Evolutionary conservation across 2,797 vertebrate genomes (phyloP).

Genomic region (Mormyrops attenuatus): DNA sequence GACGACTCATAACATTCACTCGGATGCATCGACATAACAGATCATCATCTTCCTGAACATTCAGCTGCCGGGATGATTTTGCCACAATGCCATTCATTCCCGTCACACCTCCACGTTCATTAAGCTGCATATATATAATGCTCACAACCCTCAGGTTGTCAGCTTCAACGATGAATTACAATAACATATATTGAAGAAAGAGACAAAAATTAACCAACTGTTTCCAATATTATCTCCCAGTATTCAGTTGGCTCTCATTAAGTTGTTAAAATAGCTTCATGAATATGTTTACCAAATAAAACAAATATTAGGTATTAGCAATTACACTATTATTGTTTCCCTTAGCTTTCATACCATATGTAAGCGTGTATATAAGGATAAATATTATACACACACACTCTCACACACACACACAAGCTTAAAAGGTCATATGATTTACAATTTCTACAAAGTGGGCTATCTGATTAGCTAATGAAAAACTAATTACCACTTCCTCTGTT

Average conservation of each 20-base stretch:
- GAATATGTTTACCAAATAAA: neutral
- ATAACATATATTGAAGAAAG: neutral
- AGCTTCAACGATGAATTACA: neutral
- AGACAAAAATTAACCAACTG: neutral
- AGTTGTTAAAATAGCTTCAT: neutral
- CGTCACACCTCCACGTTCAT: neutral
- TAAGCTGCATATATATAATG: neutral
- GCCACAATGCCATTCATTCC: neutral
- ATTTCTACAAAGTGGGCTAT: neutral
- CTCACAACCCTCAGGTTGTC: neutral
- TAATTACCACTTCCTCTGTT: constrained; percentile 8
- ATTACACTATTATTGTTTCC: neutral
- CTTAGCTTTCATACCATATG: neutral
- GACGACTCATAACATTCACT: neutral
- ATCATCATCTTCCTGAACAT: neutral
- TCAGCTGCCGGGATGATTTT: neutral
- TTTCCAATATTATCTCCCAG: neutral
- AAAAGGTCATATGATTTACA: constrained; percentile 7
- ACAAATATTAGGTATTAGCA: neutral
- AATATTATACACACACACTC: neutral
- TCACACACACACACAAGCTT: neutral
- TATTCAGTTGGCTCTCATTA: neutral
- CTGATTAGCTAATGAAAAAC: constrained; percentile 17
- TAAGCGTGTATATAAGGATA: neutral
- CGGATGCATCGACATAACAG: neutral